Evolutionary conservation across 2,113 vertebrate genomes (phyloP).

Genomic region (Lasiurus borealis): DNA sequence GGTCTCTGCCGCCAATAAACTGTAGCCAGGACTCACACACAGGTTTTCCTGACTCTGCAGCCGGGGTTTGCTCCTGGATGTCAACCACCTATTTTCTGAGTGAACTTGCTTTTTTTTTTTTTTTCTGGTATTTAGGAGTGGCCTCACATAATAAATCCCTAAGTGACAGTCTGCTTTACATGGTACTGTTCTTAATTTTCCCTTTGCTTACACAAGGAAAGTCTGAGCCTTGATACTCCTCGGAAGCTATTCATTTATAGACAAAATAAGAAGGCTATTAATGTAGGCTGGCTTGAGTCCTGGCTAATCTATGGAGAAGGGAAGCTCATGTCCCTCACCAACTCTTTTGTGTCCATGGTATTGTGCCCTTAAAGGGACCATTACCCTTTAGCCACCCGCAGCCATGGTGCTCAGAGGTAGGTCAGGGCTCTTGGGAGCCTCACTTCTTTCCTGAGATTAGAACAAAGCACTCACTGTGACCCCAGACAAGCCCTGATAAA

Average conservation of each 20-base stretch:
- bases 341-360: background rate
- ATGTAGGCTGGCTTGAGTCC: background rate
- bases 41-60: background rate
- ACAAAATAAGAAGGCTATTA: background rate
- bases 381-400: background rate
- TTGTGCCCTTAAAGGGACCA: background rate
- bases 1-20: background rate
- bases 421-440: background rate
- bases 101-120: background rate
- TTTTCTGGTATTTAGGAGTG: background rate
- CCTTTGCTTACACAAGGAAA: background rate
- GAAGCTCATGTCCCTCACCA: background rate
- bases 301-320: background rate
- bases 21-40: background rate
- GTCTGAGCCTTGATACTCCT: background rate
- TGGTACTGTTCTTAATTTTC: background rate
- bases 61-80: background rate
- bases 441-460: background rate
- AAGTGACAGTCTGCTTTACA: background rate
- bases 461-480: background rate
- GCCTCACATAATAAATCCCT: background rate
- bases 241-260: background rate
- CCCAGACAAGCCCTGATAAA: background rate
- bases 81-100: background rate
- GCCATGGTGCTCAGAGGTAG: background rate